A percentile compares a stretch with the other conserved stretches of the same genome.
phyloP scores from a whole-genome alignment of 2,113 vertebrate species.

The Morone saxatilis region DNA sequence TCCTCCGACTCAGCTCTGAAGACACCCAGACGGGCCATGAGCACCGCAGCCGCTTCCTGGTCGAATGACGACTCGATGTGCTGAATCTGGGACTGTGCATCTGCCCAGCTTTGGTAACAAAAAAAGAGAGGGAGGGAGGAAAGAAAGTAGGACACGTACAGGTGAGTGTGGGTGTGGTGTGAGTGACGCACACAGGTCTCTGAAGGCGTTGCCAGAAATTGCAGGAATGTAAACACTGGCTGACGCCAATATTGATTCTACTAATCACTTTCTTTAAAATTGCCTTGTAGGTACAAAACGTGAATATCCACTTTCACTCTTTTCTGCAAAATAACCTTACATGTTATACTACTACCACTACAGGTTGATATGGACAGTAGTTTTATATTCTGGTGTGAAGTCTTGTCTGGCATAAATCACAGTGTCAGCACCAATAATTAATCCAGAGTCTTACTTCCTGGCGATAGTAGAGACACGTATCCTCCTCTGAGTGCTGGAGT shows the following conservation, averaged over 20 bases:
- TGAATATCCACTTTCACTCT: neutral
- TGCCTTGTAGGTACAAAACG: neutral
- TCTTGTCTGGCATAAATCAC: too few relatives aligned
- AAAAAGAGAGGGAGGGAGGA: neutral
- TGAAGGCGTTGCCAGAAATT: neutral
- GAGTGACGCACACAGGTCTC: conserved; percentile 33
- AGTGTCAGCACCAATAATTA: neutral
- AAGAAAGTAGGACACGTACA: neutral
- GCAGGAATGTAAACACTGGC: conserved; percentile 38
- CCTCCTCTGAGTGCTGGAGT: conserved; percentile 92
- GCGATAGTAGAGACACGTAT: conserved; percentile 95
- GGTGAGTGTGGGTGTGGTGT: conserved; percentile 51
- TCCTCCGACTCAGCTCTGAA: conserved; percentile 96
- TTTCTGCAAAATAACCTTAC: neutral
- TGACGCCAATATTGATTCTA: conserved; percentile 20
- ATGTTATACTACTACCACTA: neutral
- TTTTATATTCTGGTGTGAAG: neutral
- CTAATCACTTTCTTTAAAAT: neutral
- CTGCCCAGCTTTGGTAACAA: conserved; percentile 90
- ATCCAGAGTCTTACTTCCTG: conserved; percentile 89
- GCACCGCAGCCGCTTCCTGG: conserved; percentile 94
- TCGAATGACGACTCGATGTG: conserved; percentile 97
- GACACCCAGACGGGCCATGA: conserved; percentile 96
- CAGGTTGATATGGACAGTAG: neutral
- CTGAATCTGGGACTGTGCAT: conserved; percentile 95